A percentile compares a stretch with the other conserved stretches of the same genome.
Evolutionary conservation across 2,113 vertebrate genomes (phyloP).

Genomic region (Hyperoodon ampullatus): DNA sequence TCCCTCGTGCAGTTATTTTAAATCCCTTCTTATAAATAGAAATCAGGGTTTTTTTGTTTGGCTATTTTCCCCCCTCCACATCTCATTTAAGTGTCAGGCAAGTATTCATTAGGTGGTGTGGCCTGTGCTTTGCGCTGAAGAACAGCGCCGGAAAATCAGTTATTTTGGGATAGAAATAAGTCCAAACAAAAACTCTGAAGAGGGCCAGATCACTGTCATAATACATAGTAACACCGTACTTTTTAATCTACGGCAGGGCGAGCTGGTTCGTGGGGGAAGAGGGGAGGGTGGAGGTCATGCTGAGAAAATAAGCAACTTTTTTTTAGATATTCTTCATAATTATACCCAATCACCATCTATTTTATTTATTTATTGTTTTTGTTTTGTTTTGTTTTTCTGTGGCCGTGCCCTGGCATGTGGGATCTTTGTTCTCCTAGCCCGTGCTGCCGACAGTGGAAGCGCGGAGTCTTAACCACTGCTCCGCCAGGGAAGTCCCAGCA

Average conservation of each 20-base stretch:
- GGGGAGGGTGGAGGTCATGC: background rate
- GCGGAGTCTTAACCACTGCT: too few relatives aligned
- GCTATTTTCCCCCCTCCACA: too few relatives aligned
- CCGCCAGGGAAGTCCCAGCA: too few relatives aligned
- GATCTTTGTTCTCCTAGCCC: too few relatives aligned
- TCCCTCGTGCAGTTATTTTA: background rate
- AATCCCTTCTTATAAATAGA: background rate
- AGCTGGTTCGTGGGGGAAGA: rapidly evolving
- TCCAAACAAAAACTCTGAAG: background rate
- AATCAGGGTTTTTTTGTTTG: background rate
- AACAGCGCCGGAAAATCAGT: background rate
- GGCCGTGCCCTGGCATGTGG: too few relatives aligned
- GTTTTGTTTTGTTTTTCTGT: too few relatives aligned
- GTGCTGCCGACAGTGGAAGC: too few relatives aligned
- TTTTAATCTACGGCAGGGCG: background rate
- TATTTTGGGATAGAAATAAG: background rate
- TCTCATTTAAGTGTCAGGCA: background rate
- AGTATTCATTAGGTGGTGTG: background rate
- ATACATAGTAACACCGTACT: background rate
- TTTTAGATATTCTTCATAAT: too few relatives aligned
- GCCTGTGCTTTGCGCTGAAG: background rate
- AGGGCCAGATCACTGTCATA: background rate
- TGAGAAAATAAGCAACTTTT: background rate
- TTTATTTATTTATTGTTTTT: too few relatives aligned
- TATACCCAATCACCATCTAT: too few relatives aligned